A percentile compares a stretch with the other conserved stretches of the same genome.
phyloP scores from a whole-genome alignment of 2,888 invertebrate species.

The Drepanosiphum platanoidis region DNA sequence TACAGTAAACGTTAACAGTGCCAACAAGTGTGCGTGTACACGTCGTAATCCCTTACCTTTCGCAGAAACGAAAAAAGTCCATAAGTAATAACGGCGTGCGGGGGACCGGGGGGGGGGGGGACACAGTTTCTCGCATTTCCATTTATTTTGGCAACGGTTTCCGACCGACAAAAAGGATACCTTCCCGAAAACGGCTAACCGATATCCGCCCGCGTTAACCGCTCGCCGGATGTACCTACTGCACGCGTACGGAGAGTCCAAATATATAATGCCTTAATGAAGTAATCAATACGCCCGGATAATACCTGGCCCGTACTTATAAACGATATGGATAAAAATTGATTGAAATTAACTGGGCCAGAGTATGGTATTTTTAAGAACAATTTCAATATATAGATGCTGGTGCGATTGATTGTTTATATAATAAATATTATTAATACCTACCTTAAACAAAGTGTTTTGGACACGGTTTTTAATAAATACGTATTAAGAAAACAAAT shows the following conservation, averaged over 20 bases:
- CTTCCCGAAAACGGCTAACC: slow-evolving; percentile 15
- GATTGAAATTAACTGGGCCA: too few relatives aligned
- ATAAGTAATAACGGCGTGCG: background rate
- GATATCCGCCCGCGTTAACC: slow-evolving; percentile 10
- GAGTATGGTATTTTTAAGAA: too few relatives aligned
- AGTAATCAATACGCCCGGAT: slow-evolving; percentile 29
- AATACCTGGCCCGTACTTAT: background rate
- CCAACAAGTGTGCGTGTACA: background rate
- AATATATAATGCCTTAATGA: slow-evolving; percentile 43
- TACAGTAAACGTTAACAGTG: background rate
- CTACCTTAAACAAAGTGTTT: too few relatives aligned
- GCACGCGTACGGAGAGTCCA: background rate
- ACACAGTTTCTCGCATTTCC: background rate
- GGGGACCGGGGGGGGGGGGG: background rate
- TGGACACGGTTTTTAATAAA: too few relatives aligned
- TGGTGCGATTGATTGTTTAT: too few relatives aligned
- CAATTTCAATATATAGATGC: too few relatives aligned
- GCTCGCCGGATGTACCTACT: slow-evolving; percentile 4
- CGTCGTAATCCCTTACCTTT: background rate
- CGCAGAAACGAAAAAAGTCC: slow-evolving; percentile 5
- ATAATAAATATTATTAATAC: too few relatives aligned
- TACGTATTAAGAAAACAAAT: too few relatives aligned
- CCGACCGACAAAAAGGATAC: slow-evolving; percentile 34
- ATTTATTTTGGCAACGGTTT: slow-evolving; percentile 55
- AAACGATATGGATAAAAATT: too few relatives aligned